phyloP scores from a whole-genome alignment of 1,140 invertebrate genomes.

The Anastrepha obliqua region DNA sequence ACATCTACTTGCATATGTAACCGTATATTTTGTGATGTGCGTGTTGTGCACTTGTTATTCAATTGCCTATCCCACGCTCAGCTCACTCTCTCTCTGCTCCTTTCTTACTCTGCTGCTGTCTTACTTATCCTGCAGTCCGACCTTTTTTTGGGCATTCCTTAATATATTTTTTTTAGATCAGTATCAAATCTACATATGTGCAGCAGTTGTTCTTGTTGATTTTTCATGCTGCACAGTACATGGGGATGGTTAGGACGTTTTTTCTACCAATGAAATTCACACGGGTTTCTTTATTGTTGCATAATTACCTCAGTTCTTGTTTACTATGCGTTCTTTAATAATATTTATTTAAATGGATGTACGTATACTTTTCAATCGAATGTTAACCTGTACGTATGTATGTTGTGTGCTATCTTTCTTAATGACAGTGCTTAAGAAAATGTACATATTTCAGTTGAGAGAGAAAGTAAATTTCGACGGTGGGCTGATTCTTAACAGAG shows the following conservation, averaged over 20 bases:
- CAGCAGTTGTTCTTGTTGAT: neutral
- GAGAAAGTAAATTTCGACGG: no score
- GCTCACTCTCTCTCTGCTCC: neutral
- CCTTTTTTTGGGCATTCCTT: neutral
- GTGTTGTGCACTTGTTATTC: neutral
- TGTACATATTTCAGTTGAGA: no score
- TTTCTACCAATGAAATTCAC: constrained; percentile 10
- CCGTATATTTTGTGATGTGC: neutral
- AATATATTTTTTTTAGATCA: neutral
- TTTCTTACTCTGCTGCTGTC: neutral
- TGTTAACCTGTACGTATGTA: no score
- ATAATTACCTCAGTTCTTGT: neutral
- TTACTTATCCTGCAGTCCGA: neutral
- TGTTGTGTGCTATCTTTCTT: no score
- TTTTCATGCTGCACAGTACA: neutral
- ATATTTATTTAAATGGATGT: no score
- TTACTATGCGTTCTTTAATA: no score
- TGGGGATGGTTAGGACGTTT: neutral
- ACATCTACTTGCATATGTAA: neutral
- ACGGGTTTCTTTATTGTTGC: neutral
- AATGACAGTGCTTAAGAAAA: no score
- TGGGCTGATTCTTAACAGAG: no score
- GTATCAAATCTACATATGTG: neutral
- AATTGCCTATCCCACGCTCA: neutral
- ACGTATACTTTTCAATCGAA: no score